Evolutionary conservation across 1,140 invertebrate genomes (phyloP).

Genomic region (Leptinotarsa undecemlineata): DNA sequence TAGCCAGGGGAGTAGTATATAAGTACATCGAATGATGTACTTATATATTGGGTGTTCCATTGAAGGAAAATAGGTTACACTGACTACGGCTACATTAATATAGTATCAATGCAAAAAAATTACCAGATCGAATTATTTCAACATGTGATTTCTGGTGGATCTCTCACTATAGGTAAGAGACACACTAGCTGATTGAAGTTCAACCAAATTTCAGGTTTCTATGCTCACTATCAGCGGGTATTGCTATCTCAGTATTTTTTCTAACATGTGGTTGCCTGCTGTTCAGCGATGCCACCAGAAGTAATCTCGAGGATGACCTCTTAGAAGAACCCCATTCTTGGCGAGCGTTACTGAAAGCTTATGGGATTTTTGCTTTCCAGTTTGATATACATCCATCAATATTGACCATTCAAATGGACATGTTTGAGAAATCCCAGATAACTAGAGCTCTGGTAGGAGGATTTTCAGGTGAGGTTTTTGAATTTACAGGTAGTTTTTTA

Average conservation of each 20-base stretch:
- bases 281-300: slow-evolving; percentile 34
- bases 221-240: slow-evolving; percentile 62
- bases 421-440: slow-evolving; percentile 69
- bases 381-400: slow-evolving; percentile 81
- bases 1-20: too few species aligned
- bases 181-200: too few species aligned
- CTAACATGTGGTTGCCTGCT: slow-evolving; percentile 61
- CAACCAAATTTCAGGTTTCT: slow-evolving; percentile 57
- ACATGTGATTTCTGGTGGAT: too few species aligned
- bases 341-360: slow-evolving; percentile 62
- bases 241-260: slow-evolving; percentile 62
- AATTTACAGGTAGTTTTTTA: too few species aligned
- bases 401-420: slow-evolving; percentile 78
- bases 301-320: slow-evolving; percentile 8
- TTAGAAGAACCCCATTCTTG: slow-evolving; percentile 39
- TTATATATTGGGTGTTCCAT: too few species aligned
- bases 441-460: slow-evolving; percentile 66
- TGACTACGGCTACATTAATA: too few species aligned
- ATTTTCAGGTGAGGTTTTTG: slow-evolving; percentile 62
- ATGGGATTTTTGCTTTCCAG: slow-evolving; percentile 70
- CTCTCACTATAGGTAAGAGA: too few species aligned
- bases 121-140: too few species aligned
- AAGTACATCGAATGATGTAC: too few species aligned
- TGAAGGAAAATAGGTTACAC: too few species aligned
- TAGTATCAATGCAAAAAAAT: too few species aligned